A percentile compares a stretch with the other conserved stretches of the same genome.
Evolutionary conservation across 1,140 invertebrate genomes (phyloP).

Genomic region (Caenorhabditis tropicalis): DNA sequence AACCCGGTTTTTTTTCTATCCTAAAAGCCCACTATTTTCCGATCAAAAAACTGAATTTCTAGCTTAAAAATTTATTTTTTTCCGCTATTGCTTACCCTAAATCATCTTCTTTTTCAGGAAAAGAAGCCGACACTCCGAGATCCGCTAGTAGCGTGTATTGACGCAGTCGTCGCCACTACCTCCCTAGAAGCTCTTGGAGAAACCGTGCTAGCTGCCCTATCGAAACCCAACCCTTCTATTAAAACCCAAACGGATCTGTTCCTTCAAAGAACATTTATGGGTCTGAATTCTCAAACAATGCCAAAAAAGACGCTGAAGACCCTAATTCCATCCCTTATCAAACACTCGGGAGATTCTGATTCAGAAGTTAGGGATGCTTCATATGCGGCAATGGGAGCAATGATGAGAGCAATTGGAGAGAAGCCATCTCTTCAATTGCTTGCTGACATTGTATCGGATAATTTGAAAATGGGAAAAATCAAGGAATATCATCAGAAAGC

Average conservation of each 20-base stretch:
- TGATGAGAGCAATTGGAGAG: conserved; percentile 91
- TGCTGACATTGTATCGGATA: conserved; percentile 81
- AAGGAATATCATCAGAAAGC: conserved; percentile 82
- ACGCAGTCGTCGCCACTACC: conserved; percentile 80
- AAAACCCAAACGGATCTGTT: conserved; percentile 91
- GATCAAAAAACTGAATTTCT: no score
- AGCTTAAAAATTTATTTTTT: no score
- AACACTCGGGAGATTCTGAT: conserved; percentile 72
- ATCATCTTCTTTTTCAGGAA: no score
- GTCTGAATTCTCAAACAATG: conserved; percentile 81
- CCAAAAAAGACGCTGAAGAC: conserved; percentile 92
- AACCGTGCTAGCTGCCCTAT: conserved; percentile 82
- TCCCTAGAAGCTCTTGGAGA: conserved; percentile 87
- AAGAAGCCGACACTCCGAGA: conserved; percentile 84
- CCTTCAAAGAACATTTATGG: conserved; percentile 82
- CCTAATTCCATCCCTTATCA: conserved; percentile 82
- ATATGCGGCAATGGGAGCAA: conserved; percentile 86
- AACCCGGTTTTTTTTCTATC: no score
- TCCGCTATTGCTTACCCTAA: no score
- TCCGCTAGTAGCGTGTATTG: conserved; percentile 80
- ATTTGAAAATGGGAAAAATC: conserved; percentile 90
- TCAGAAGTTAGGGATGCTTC: conserved; percentile 73
- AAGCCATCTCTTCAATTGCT: conserved; percentile 86
- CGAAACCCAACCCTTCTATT: conserved; percentile 91
- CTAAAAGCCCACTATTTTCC: no score